Evolutionary conservation across 92 coral and sea anemone genomes (phyloP).

Genomic region (Bergia puertoricense): DNA sequence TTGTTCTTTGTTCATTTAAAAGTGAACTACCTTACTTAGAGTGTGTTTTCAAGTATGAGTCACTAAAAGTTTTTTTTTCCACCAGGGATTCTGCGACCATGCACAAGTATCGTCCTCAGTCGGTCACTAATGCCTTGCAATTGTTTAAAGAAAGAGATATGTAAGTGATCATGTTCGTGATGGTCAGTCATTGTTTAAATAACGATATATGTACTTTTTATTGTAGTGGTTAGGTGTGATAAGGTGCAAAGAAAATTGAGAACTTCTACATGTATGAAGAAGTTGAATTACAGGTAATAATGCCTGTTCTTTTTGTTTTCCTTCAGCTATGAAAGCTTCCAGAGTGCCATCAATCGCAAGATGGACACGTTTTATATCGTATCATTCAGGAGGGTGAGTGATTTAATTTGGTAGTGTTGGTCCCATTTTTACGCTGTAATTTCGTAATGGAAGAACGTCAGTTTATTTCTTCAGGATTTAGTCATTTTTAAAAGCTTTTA

Average conservation of each 20-base stretch:
- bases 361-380: slow-evolving; percentile 86
- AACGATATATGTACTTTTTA: no score
- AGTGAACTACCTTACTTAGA: neutral
- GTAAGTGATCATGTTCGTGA: slow-evolving; percentile 50
- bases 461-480: neutral
- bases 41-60: neutral
- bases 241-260: neutral
- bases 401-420: neutral
- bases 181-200: neutral
- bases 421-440: neutral
- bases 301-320: neutral
- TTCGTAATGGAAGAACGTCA: neutral
- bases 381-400: slow-evolving; percentile 86
- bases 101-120: slow-evolving; percentile 67
- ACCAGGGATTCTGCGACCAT: slow-evolving; percentile 61
- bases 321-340: slow-evolving; percentile 75
- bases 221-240: neutral
- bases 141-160: slow-evolving; percentile 69
- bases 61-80: neutral
- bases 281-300: no score
- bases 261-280: no score
- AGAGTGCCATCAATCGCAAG: slow-evolving; percentile 84
- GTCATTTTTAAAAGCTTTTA: no score
- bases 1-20: no score
- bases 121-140: slow-evolving; percentile 71